Base-by-base conservation (phyloP, 2,113 vertebrate species). In the Gymnobelideus leadbeateri region DNA sequence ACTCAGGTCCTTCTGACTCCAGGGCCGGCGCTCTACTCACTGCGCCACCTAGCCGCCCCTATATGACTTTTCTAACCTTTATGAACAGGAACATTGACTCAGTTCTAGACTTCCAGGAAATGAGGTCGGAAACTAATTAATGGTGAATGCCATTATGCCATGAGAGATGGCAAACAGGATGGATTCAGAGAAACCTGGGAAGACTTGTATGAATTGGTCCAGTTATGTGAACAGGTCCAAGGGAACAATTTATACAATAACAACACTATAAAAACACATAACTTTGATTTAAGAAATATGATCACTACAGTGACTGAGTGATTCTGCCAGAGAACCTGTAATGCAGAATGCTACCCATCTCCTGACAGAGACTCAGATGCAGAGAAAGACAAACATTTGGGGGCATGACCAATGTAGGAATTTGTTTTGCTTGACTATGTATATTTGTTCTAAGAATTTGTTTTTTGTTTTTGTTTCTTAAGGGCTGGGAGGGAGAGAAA, bases 51-150 rank as follows among this genome's bases (percentile, higher is more conserved):
- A n/a, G n/a, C n/a, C n/a, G n/a, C n/a, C n/a, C n/a, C n/a, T 61
- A 92, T n/a, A 26, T 46, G 11, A n/a, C 43, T 55, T 68, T 43
- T 53, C 95, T 46, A 24, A 23, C 37, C 47, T 46, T 0, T 19
- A 14, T n/a, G 91, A 93, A 52, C 3, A 4, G 50, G 51, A 52
- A 92, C 93, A 94, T 53, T 93, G 84, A 92, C 57, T 53, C 24
- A 9, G 43, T 51, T 52, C 51, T n/a, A 21, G 47, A 55, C 21
- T 24, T 91, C 25, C 37, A 51, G 47, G 2, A n/a, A 55, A 31
- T 50, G 93, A 91, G 28, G 61, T n/a, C 21, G 19, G 68, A 43
- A 84, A 43, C n/a, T 43, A 84, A 84, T 23, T 84, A 84, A 43
- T 84, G 68, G 19, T 84, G 19, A 84, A 84, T 43, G 5, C 57